phyloP scores from a whole-genome alignment of 2,113 vertebrate species.

The Ranitomeya imitator region DNA sequence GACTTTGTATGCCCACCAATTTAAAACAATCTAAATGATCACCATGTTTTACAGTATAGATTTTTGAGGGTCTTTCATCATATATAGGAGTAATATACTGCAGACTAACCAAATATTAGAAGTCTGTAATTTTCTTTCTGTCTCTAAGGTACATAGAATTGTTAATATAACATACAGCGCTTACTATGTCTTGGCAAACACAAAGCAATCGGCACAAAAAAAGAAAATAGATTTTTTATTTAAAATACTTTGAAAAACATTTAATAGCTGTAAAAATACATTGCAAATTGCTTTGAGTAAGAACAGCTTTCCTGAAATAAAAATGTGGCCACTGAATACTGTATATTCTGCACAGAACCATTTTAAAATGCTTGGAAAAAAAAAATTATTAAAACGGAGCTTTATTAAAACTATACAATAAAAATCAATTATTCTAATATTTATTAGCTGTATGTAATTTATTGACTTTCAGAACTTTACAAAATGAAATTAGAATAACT shows the following conservation, averaged over 20 bases:
- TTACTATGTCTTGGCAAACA: constrained; percentile 1
- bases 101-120: neutral
- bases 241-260: constrained; percentile 5
- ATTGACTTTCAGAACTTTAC: neutral
- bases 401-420: too few relatives aligned
- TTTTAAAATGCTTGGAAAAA: neutral
- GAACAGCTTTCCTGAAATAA: constrained; percentile 12
- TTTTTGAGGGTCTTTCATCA: neutral
- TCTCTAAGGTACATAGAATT: constrained; percentile 9
- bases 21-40: neutral
- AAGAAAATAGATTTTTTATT: constrained; percentile 29
- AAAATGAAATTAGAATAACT: too few relatives aligned
- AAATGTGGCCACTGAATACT: neutral
- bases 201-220: constrained; percentile 7
- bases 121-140: neutral
- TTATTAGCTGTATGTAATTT: neutral
- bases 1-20: too few relatives aligned
- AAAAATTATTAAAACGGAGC: neutral
- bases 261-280: constrained; percentile 31
- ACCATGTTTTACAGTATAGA: neutral
- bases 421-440: neutral
- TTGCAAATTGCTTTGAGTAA: constrained; percentile 32
- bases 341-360: neutral
- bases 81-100: neutral
- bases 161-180: neutral